Evolutionary conservation across 2,113 vertebrate species (phyloP), one percentile per base, ranked within the genome.

Genomic region (Crypturellus undulatus): DNA sequence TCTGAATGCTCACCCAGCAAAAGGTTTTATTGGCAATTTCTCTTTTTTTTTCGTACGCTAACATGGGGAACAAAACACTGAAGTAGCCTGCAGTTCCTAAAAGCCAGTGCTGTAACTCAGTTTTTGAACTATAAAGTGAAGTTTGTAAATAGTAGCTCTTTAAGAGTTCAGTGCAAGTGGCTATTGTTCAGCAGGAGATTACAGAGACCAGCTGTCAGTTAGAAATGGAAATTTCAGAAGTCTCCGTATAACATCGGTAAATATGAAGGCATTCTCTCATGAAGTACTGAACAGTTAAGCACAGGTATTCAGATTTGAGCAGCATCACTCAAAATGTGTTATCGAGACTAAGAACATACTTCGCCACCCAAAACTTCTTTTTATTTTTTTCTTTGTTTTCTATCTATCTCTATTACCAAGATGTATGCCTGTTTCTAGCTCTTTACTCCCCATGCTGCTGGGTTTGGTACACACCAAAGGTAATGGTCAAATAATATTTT

Each of bases 401-500:
- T 14, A 32, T 81, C 26, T 14, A 0, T 38, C 13, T 81, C 22
- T 2, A 10, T 59, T 81, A 22, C 25, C 10, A 12, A 40, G 4
- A 3, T 8, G 17, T 63, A 59, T 82, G 1, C 10, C 36, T 62
- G 2, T 63, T 86, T 76, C n/a, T 45, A 82, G 6, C 17, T 70
- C 6, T 54, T 65, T 63, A 17, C 6, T 79, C 8, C 0, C 1
- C 16, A 28, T 16, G 45, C 6, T 0, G 0, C 10, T 76, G 47
- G 6, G 7, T 68, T 30, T 0, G 0, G 20, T 5, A 17, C 2
- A 13, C 0, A 0, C 22, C 4, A 20, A 36, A 62, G 12, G 42
- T 49, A 90, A 43, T 19, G 28, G 28, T 28, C 28, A 5, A 18
- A 34, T n/a, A n/a, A 47, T 0, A 1, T 5, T 1, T 86, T 86